Evolutionary conservation across 1,140 invertebrate species (phyloP).

Genomic region (Drosophila jambulina): DNA sequence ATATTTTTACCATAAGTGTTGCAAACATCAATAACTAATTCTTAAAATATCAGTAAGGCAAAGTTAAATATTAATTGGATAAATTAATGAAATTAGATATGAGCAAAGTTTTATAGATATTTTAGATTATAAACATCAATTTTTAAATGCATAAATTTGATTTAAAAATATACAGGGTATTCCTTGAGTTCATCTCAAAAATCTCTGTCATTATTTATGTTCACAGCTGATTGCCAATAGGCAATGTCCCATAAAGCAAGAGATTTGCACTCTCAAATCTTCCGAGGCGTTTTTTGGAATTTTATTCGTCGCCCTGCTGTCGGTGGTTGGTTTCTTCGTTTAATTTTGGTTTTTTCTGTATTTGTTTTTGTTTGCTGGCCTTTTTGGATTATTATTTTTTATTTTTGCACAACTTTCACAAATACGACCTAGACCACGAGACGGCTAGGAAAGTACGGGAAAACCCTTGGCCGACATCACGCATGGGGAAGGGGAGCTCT

Average conservation of each 20-base stretch:
- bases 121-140: no score
- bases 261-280: constrained; percentile 47
- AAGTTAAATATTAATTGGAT: not conserved
- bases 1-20: not conserved
- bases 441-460: constrained; percentile 68
- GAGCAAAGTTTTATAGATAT: not conserved
- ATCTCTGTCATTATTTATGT: constrained; percentile 28
- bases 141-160: no score
- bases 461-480: constrained; percentile 63
- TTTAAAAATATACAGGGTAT: constrained; percentile 5
- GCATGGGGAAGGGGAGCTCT: constrained; percentile 45
- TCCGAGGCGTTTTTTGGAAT: constrained; percentile 47
- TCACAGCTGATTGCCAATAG: constrained; percentile 51
- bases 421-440: constrained; percentile 44
- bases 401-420: constrained; percentile 76
- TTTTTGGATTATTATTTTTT: constrained; percentile 1
- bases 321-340: constrained; percentile 15
- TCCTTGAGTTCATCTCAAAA: not conserved
- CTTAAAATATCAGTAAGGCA: not conserved
- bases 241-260: constrained; percentile 46
- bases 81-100: not conserved
- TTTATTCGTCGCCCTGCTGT: constrained; percentile 28
- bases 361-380: constrained; percentile 31
- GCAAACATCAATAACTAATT: no score
- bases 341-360: constrained; percentile 29